These are phyloP conservation scores for Clunio marinus DNA, from an alignment of 2,888 invertebrate species.

Conservation along the genomic window DNA sequence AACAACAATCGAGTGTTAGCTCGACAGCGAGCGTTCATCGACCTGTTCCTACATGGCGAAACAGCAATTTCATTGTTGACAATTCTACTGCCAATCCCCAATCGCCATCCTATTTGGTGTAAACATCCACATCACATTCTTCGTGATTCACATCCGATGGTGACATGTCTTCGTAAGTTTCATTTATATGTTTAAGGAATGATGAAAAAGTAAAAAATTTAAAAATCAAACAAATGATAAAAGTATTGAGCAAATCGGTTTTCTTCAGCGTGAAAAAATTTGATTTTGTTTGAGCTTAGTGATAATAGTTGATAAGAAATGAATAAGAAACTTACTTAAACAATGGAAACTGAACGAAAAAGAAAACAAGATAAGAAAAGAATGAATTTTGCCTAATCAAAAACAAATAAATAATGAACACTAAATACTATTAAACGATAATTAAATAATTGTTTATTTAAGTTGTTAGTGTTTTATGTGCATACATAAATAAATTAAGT, in stretches of 20 bases:
- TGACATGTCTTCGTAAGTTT: slow-evolving; percentile 2
- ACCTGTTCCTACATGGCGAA: slow-evolving; percentile 41
- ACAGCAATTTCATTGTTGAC: slow-evolving; percentile 50
- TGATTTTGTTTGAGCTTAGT: slow-evolving; percentile 38
- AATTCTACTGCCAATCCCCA: slow-evolving; percentile 41
- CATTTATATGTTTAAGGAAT: slow-evolving; percentile 4
- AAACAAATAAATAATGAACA: slow-evolving; percentile 2
- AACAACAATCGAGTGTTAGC: slow-evolving; percentile 34
- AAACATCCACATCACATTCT: not conserved
- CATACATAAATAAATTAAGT: slow-evolving; percentile 13
- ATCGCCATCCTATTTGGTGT: slow-evolving; percentile 47
- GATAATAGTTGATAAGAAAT: slow-evolving; percentile 37
- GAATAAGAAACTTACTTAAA: not conserved
- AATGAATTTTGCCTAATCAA: slow-evolving; percentile 6
- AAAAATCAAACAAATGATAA: slow-evolving; percentile 23
- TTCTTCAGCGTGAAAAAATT: slow-evolving; percentile 24
- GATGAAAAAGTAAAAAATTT: too few relatives aligned
- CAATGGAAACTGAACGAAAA: too few relatives aligned
- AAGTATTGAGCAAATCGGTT: slow-evolving; percentile 34
- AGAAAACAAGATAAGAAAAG: too few relatives aligned
- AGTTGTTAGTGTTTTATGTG: not conserved
- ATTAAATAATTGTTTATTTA: slow-evolving; percentile 2
- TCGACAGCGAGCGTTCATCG: slow-evolving; percentile 31
- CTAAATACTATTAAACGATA: slow-evolving; percentile 1
- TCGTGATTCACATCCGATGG: slow-evolving; percentile 13